Evolutionary conservation across 2,113 vertebrate genomes (phyloP), one percentile per base, ranked within the genome.

Genomic region (Podilymbus podiceps): DNA sequence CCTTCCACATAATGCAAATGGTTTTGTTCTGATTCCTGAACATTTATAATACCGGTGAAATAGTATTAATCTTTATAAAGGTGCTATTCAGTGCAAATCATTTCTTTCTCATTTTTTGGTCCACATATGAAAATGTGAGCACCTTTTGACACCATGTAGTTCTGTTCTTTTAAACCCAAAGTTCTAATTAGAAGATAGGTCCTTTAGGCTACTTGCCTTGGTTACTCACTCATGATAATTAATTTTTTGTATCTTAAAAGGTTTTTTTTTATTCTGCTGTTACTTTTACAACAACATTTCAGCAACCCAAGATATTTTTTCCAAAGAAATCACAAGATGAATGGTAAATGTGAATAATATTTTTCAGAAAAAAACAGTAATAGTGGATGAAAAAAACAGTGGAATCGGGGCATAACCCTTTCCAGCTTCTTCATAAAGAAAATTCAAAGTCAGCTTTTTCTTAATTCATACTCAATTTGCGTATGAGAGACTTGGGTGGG

Each of bases 401-500:
- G 8, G 12, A 92, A 74, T 23, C 89, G 14, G 33, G 24, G 5
- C 40, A 88, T 66, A 80, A 67, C 5, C 27, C 18, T 85, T 91
- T 75, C 47, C 46, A 71, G 74, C 44, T 59, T 95, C 83, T 93
- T 63, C 64, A 56, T 79, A 33, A 69, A 66, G 16, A 77, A 96
- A 83, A 76, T 92, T 91, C 79, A 69, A 96, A 95, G 88, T 95
- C 38, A 85, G 74, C 33, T 95, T 97, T 97, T 78, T 38, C 24
- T 73, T 95, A 96, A 79, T 95, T 96, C 19, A 40, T 73, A 40
- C 22, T 89, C 73, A 55, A 27, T 89, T 90, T 96, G 30, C 53
- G 77, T 82, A 93, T 96, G 84, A 97, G 91, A 94, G 74, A 92
- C 53, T 81, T 38, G 27, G 84, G 97, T 97, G 50, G 95, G 93